Evolutionary conservation across 1,140 invertebrate species (phyloP).

Genomic region (Pissodes strobi): DNA sequence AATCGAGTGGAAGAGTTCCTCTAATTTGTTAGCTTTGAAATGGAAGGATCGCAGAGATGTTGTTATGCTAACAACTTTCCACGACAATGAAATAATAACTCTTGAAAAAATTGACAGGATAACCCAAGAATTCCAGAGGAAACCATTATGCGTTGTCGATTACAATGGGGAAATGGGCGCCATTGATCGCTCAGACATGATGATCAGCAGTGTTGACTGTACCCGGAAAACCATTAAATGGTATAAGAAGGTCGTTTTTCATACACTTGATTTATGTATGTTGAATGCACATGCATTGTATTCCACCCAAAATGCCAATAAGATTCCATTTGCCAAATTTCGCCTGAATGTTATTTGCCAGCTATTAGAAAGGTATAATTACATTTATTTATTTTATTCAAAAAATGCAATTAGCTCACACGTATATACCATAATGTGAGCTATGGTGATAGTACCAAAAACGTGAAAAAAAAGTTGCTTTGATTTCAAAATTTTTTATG

Average conservation of each 20-base stretch:
- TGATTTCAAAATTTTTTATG: no score
- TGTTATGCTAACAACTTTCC: slow-evolving; percentile 45
- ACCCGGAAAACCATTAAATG: slow-evolving; percentile 45
- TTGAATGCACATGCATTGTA: slow-evolving; percentile 41
- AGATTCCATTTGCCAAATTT: no score
- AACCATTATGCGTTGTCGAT: slow-evolving; percentile 44
- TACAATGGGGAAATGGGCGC: slow-evolving; percentile 52
- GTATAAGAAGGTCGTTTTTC: slow-evolving; percentile 51
- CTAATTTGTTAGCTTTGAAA: slow-evolving; percentile 45
- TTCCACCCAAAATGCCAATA: background rate
- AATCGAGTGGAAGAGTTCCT: slow-evolving; percentile 31
- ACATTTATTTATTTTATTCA: no score
- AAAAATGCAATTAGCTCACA: no score
- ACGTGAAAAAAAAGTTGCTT: no score
- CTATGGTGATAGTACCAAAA: no score
- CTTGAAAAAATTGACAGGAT: slow-evolving; percentile 32
- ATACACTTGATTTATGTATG: slow-evolving; percentile 42
- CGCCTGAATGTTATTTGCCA: no score
- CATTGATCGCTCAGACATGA: slow-evolving; percentile 51
- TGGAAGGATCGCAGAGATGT: slow-evolving; percentile 49
- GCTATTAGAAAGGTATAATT: no score
- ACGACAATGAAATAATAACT: slow-evolving; percentile 36
- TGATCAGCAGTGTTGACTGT: slow-evolving; percentile 41
- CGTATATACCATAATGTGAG: no score
- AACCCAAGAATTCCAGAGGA: slow-evolving; percentile 38